Percentiles rank a stretch among this genome's conserved stretches.
These are phyloP conservation scores for Plagiodera versicolora DNA, from an alignment of 2,888 invertebrate species.

Conservation along the genomic window DNA sequence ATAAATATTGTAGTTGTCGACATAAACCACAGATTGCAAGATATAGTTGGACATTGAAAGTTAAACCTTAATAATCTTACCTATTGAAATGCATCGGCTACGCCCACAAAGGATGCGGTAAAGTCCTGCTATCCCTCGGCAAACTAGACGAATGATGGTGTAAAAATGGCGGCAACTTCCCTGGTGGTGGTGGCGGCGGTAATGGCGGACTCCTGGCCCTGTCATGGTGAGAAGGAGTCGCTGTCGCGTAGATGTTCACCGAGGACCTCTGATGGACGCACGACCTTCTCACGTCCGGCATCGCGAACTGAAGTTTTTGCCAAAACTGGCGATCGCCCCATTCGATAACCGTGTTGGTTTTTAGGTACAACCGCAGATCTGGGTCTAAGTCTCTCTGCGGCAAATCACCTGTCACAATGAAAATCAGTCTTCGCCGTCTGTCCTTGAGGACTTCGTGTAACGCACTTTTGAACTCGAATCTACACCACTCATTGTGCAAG, in stretches of 20 bases:
- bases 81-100: conserved; percentile 63
- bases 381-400: conserved; percentile 87
- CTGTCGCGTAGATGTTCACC: conserved; percentile 73
- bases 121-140: conserved; percentile 58
- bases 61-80: not conserved
- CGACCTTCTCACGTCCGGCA: conserved; percentile 75
- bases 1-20: too few relatives aligned
- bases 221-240: conserved; percentile 51
- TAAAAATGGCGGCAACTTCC: conserved; percentile 63
- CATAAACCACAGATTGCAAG: too few relatives aligned
- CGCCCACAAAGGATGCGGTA: conserved; percentile 77
- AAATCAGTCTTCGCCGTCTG: conserved; percentile 82
- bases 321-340: conserved; percentile 96
- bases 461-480: conserved; percentile 93
- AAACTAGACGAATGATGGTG: conserved; percentile 57
- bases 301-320: conserved; percentile 90
- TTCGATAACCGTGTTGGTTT: conserved; percentile 88
- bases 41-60: not conserved
- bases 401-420: conserved; percentile 87
- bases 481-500: conserved; percentile 92
- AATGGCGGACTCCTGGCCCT: conserved; percentile 65
- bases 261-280: conserved; percentile 68
- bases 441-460: conserved; percentile 88
- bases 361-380: conserved; percentile 85
- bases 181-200: conserved; percentile 62